Evolutionary conservation across 2,888 invertebrate genomes (phyloP).

Genomic region (Buathra laborator): DNA sequence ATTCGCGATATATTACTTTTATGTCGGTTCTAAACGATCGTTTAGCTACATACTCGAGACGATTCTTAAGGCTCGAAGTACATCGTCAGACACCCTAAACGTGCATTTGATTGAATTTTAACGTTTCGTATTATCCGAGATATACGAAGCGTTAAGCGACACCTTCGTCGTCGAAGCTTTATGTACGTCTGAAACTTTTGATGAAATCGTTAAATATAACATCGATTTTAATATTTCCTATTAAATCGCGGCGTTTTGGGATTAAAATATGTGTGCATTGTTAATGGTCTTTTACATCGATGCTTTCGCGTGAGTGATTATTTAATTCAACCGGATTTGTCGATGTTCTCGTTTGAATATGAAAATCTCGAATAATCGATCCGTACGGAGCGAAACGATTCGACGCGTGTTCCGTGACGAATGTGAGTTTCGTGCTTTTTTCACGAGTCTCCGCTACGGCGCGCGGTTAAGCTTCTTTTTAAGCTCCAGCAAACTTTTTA

Average conservation of each 20-base stretch:
- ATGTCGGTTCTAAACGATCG: slow-evolving; percentile 30
- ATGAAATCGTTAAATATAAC: slow-evolving; percentile 29
- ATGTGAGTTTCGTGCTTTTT: background rate
- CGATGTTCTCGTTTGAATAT: background rate
- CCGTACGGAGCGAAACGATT: background rate
- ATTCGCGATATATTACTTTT: slow-evolving; percentile 13
- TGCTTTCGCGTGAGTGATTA: background rate
- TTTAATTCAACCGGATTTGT: background rate
- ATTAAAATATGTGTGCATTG: slow-evolving; percentile 35
- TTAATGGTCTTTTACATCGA: slow-evolving; percentile 45
- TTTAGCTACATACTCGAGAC: slow-evolving; percentile 22
- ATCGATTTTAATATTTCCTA: slow-evolving; percentile 41
- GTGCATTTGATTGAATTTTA: slow-evolving; percentile 43
- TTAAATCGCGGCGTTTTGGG: background rate
- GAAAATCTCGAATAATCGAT: background rate
- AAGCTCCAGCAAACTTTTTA: slow-evolving; percentile 3
- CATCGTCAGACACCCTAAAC: background rate
- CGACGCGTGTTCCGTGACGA: background rate
- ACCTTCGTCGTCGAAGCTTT: slow-evolving; percentile 37
- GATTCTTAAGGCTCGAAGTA: slow-evolving; percentile 16
- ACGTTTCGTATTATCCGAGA: slow-evolving; percentile 11
- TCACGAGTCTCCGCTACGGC: background rate
- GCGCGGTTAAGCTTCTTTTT: background rate
- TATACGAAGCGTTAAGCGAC: background rate
- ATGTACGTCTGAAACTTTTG: slow-evolving; percentile 6